These are phyloP conservation scores for Cataglyphis hispanica DNA, from an alignment of 1,140 invertebrate species.

Conservation along the genomic window DNA sequence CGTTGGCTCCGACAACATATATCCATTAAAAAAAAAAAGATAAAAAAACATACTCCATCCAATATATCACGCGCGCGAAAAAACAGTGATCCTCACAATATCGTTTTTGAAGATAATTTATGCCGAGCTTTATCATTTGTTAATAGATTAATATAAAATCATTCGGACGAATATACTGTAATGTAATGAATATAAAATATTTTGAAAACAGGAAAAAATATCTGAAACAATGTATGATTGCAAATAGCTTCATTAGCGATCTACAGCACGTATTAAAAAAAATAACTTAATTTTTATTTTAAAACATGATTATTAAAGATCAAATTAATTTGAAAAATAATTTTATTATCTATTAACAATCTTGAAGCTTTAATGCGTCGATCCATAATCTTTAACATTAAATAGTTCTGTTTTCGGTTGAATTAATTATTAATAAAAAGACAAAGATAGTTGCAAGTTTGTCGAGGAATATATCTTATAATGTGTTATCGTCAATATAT, in stretches of 20 bases:
- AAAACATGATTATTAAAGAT: not conserved
- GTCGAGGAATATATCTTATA: not conserved
- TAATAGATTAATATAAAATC: not conserved
- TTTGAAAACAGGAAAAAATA: not conserved
- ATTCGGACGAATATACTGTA: not conserved
- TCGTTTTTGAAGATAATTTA: slow-evolving; percentile 18
- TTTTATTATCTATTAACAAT: not conserved
- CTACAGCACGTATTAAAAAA: not conserved
- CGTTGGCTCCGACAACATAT: slow-evolving; percentile 2
- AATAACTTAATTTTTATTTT: not conserved
- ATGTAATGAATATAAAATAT: not conserved
- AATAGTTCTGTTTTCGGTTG: not conserved
- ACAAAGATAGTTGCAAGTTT: not conserved
- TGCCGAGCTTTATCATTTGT: not conserved
- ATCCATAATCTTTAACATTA: not conserved
- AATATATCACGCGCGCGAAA: not conserved
- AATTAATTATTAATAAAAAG: not conserved
- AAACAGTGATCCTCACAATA: not conserved
- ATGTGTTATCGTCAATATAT: not conserved
- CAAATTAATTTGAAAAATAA: not conserved
- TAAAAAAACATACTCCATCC: not conserved
- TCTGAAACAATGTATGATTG: not conserved
- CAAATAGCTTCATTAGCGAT: not conserved
- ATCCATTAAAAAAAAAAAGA: slow-evolving; percentile 33
- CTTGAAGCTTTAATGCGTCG: not conserved